Base-by-base conservation (phyloP, 2,888 invertebrate genomes). In the Athalia rosae region DNA sequence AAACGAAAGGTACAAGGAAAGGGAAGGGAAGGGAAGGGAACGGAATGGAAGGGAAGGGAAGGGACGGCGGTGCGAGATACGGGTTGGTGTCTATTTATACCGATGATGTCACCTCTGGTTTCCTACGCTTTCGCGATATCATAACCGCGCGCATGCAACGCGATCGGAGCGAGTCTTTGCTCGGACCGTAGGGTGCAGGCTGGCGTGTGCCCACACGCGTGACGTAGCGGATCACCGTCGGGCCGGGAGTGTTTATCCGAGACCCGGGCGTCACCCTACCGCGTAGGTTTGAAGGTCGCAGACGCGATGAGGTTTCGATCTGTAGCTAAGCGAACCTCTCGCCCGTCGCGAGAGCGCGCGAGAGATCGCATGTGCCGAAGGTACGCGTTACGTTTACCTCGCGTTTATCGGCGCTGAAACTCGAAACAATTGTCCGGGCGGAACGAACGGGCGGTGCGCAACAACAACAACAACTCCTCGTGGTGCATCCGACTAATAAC, bases 31-130 rank as follows among this genome's bases (percentile, higher is more conserved):
- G 48, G 9, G 64, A 64, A 62, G 66, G n/a, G 73, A 62, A 15
- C 15, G 41, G 47, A 61, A n/a, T 62, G 50, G 41, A 53, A 50
- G 61, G 77, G 63, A 53, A 45, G 48, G 63, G 43, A 8, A 13
- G 43, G 62, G 43, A 56, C 58, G 56, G 58, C n/a, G 45, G 56
- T 77, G 66, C 76, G 84, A 85, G 84, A 85, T 85, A 85, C 85
- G 85, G 87, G 84, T 87, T 84, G 87, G 87, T 86, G 84, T 82
- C 89, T 89, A 89, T 89, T 89, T 89, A 88, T 86, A 88, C 87
- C 85, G 86, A 85, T 89, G 89, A 89, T 88, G 88, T 89, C 89
- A 89, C 61, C 15, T 87, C 79, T 86, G 85, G 89, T 89, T 89
- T 88, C 89, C 89, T 88, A 88, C 87, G 88, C 87, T 88, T 89